Conservation (phyloP, 1,140 invertebrate species). For the Heliconius melpomene region DNA sequence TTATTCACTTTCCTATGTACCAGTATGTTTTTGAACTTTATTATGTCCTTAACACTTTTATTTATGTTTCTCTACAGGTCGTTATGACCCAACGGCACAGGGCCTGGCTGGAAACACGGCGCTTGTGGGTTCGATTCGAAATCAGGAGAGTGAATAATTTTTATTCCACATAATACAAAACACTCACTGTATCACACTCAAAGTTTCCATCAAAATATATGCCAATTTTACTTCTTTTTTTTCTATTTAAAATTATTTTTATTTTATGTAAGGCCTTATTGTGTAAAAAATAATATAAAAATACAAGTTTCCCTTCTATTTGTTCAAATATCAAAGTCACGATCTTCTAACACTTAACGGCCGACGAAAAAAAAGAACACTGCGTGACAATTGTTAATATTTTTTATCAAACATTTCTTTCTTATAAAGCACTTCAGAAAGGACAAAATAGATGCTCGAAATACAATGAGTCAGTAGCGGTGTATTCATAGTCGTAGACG, state of each 20-base stretch:
- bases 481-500: neutral
- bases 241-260: neutral
- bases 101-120: too few relatives aligned
- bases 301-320: neutral
- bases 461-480: slow-evolving; percentile 1
- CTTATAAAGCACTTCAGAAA: slow-evolving; percentile 11
- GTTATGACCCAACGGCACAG: too few relatives aligned
- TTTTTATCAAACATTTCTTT: slow-evolving; percentile 8
- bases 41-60: neutral
- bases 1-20: neutral
- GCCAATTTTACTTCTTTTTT: too few relatives aligned
- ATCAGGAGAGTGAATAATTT: too few relatives aligned
- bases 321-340: slow-evolving; percentile 5
- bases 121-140: too few relatives aligned
- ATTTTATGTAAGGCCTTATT: neutral
- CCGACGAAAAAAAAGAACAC: neutral
- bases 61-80: too few relatives aligned
- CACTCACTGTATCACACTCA: too few relatives aligned
- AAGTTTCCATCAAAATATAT: too few relatives aligned
- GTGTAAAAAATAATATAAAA: neutral
- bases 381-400: slow-evolving; percentile 15
- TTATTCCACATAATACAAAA: too few relatives aligned
- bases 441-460: slow-evolving; percentile 7
- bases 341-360: slow-evolving; percentile 1
- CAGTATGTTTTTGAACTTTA: neutral